Evolutionary conservation across 2,113 vertebrate species (phyloP).

Genomic region (Tetrao urogallus): DNA sequence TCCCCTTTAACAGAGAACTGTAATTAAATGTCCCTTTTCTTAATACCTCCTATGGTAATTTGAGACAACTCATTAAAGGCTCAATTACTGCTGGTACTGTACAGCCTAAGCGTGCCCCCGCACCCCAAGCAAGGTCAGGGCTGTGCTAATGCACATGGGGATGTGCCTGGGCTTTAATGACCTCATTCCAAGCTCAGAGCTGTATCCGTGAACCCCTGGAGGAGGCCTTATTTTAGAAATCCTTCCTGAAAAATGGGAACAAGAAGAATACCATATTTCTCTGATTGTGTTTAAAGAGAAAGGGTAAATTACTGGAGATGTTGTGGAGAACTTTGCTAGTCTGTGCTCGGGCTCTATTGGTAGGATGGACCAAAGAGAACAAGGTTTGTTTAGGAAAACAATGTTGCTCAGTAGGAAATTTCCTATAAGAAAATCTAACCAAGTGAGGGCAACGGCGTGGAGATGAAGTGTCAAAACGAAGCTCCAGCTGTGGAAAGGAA

Average conservation of each 20-base stretch:
- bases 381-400: not conserved
- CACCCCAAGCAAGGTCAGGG: not conserved
- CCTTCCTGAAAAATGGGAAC: not conserved
- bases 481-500: not conserved
- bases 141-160: not conserved
- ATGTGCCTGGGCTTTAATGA: constrained; percentile 1
- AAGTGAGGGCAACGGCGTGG: not conserved
- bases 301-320: not conserved
- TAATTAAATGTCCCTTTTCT: constrained; percentile 47
- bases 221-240: not conserved
- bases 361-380: not conserved
- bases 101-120: not conserved
- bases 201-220: not conserved
- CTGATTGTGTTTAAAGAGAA: not conserved
- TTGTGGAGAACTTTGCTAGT: not conserved
- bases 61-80: constrained; percentile 34
- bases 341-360: not conserved
- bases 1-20: not conserved
- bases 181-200: not conserved
- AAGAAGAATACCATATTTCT: not conserved
- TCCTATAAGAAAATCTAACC: not conserved
- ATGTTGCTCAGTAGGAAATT: not conserved
- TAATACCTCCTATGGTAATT: constrained; percentile 44
- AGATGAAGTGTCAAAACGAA: constrained; percentile 26
- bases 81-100: not conserved